Evolutionary conservation across 2,113 vertebrate species (phyloP).

Genomic region (Ptychochromis oligacanthus): DNA sequence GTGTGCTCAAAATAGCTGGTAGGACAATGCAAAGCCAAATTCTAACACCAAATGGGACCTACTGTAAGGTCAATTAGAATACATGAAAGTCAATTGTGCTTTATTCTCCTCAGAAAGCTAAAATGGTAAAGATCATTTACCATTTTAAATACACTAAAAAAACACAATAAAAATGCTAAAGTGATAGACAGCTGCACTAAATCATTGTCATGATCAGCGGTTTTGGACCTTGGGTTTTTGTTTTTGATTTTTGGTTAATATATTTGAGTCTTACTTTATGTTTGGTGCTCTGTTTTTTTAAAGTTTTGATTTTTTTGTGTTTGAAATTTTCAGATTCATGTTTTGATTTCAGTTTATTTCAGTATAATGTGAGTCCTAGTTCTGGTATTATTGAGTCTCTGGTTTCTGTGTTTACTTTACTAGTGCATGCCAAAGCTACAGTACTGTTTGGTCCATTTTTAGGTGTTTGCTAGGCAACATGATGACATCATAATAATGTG

Average conservation of each 20-base stretch:
- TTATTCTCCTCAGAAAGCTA: not conserved
- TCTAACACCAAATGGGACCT: conserved; percentile 18
- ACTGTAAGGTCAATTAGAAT: conserved; percentile 29
- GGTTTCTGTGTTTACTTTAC: not conserved
- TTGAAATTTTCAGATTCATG: not conserved
- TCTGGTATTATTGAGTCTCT: not conserved
- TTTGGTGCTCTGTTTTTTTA: not conserved
- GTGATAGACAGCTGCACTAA: not conserved
- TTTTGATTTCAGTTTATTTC: not conserved
- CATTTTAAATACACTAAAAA: not conserved
- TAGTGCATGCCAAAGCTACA: not conserved
- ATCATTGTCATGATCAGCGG: not conserved
- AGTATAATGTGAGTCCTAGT: not conserved
- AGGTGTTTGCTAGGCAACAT: not conserved
- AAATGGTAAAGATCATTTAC: conserved; percentile 11
- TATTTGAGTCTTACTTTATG: not conserved
- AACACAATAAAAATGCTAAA: not conserved
- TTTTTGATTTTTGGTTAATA: not conserved
- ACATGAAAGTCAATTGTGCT: conserved; percentile 36
- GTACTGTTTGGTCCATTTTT: not conserved
- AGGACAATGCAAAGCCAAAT: conserved; percentile 21
- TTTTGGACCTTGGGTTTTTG: not conserved
- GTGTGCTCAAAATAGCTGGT: conserved; percentile 49
- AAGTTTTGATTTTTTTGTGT: not conserved
- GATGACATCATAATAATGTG: not conserved